Evolutionary conservation across 2,113 vertebrate genomes (phyloP).

Genomic region (Picathartes gymnocephalus): DNA sequence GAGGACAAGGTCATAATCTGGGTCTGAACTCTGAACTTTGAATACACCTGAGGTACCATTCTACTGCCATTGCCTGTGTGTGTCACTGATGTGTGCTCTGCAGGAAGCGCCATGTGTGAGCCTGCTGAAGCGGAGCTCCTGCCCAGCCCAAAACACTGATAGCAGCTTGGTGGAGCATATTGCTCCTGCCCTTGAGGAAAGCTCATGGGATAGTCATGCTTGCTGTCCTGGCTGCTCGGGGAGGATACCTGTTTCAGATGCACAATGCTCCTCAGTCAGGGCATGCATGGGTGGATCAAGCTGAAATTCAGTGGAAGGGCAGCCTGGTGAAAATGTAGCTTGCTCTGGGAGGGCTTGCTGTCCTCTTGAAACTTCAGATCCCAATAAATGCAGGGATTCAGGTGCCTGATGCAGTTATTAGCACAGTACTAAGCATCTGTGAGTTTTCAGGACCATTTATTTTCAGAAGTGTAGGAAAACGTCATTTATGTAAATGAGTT

Average conservation of each 20-base stretch:
- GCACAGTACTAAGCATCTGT: neutral
- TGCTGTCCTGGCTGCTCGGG: neutral
- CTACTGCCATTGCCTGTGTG: neutral
- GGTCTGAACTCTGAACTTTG: neutral
- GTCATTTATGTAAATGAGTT: neutral
- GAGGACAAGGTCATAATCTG: neutral
- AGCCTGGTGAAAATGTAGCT: neutral
- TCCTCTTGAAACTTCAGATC: neutral
- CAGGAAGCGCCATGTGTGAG: accelerated
- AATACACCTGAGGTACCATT: accelerated
- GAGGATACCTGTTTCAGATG: neutral
- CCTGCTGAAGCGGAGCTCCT: neutral
- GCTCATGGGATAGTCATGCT: accelerated
- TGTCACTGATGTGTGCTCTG: neutral
- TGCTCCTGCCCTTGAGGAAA: neutral
- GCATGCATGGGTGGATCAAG: accelerated
- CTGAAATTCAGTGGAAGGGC: neutral
- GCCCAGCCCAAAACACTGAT: neutral
- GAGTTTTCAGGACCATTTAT: neutral
- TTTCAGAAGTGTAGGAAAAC: neutral
- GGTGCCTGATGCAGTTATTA: neutral
- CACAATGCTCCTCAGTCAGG: neutral
- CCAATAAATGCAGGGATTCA: neutral
- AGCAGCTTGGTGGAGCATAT: neutral
- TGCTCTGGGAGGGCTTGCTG: neutral